Percentiles rank a stretch among this genome's conserved stretches.
These are phyloP conservation scores for Myoxocephalus aenaeus DNA, from an alignment of 2,797 vertebrate genomes.

Conservation along the genomic window DNA sequence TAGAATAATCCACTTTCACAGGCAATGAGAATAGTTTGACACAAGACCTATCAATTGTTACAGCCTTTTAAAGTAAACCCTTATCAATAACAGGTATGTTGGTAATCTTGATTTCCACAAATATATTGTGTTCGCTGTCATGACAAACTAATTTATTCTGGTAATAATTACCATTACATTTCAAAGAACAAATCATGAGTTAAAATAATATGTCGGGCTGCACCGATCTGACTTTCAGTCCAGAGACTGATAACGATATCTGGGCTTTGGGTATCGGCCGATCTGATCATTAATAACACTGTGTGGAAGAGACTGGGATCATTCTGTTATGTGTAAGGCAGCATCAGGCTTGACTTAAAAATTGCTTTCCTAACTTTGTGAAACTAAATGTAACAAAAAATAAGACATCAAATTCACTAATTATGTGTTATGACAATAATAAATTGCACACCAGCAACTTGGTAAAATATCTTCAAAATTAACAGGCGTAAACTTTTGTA, in stretches of 20 bases:
- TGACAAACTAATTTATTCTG: neutral
- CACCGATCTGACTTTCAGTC: neutral
- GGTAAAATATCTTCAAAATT: neutral
- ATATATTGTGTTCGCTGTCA: neutral
- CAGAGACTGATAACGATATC: no score
- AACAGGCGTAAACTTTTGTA: neutral
- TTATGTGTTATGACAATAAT: no score
- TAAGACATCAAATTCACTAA: no score
- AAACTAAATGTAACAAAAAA: no score
- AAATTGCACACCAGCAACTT: no score
- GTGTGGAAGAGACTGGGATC: no score
- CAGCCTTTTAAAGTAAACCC: neutral
- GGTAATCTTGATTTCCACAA: neutral
- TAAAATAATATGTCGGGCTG: neutral
- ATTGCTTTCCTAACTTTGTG: no score
- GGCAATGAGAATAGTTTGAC: constrained; percentile 30
- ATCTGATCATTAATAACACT: neutral
- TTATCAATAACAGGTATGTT: neutral
- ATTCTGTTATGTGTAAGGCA: no score
- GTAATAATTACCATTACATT: neutral
- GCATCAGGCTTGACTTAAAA: no score
- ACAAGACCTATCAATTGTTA: constrained; percentile 18
- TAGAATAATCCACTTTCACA: constrained; percentile 59
- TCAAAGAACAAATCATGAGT: constrained; percentile 1
- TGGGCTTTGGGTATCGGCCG: no score